Evolutionary conservation across 2,888 invertebrate species (phyloP).

Genomic region (Phlogophora meticulosa): DNA sequence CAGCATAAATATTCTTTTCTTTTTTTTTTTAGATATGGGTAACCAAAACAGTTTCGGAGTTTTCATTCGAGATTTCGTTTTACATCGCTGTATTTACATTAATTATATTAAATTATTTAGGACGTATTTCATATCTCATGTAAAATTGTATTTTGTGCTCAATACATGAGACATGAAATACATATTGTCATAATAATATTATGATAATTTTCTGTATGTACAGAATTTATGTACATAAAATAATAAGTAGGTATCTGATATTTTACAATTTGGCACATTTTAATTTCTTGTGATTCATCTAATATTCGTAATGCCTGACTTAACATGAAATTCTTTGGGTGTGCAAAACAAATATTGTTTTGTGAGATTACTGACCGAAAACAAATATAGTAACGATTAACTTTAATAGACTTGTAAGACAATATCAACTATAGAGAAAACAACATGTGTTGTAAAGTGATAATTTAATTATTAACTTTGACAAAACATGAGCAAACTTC

Average conservation of each 20-base stretch:
- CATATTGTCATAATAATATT: slow-evolving; percentile 59
- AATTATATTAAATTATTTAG: slow-evolving; percentile 55
- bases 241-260: slow-evolving; percentile 71
- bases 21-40: slow-evolving; percentile 45
- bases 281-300: slow-evolving; percentile 68
- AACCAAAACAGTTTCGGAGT: slow-evolving; percentile 54
- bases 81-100: slow-evolving; percentile 64
- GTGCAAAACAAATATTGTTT: slow-evolving; percentile 71
- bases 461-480: slow-evolving; percentile 66
- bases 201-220: slow-evolving; percentile 62
- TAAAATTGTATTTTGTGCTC: slow-evolving; percentile 53
- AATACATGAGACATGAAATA: slow-evolving; percentile 62
- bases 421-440: slow-evolving; percentile 66
- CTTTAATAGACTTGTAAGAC: slow-evolving; percentile 73
- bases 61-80: slow-evolving; percentile 65
- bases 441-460: slow-evolving; percentile 59
- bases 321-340: slow-evolving; percentile 78
- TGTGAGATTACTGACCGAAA: slow-evolving; percentile 82
- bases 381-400: slow-evolving; percentile 77
- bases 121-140: slow-evolving; percentile 61
- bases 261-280: slow-evolving; percentile 85
- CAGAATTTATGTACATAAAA: slow-evolving; percentile 66
- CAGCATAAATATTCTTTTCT: slow-evolving; percentile 76
- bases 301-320: slow-evolving; percentile 71
- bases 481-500: slow-evolving; percentile 62